These are phyloP conservation scores for Drosophila fuyamai DNA, from an alignment of 1,140 invertebrate species.

Conservation along the genomic window DNA sequence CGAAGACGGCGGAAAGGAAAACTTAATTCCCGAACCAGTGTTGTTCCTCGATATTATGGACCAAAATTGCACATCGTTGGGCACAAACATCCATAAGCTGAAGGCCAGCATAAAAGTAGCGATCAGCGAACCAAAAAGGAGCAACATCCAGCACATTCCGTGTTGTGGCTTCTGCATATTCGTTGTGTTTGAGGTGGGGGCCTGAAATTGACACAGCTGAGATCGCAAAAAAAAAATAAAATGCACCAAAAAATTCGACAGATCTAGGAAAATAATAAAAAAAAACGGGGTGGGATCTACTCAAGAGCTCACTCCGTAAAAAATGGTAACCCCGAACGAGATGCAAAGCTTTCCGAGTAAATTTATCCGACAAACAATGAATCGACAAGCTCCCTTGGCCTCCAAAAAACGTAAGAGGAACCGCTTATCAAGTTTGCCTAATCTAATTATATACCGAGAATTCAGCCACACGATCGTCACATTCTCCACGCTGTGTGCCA, in stretches of 20 bases:
- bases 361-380: slow-evolving; percentile 24
- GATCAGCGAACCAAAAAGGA: slow-evolving; percentile 49
- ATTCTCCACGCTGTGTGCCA: slow-evolving; percentile 9
- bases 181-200: neutral
- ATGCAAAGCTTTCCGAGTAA: slow-evolving; percentile 21
- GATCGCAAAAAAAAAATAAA: neutral
- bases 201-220: slow-evolving; percentile 10
- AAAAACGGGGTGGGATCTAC: slow-evolving; percentile 27
- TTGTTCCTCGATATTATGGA: slow-evolving; percentile 18
- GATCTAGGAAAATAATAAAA: neutral
- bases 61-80: slow-evolving; percentile 42
- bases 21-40: slow-evolving; percentile 12
- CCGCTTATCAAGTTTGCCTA: slow-evolving; percentile 58
- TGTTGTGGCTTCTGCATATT: slow-evolving; percentile 52
- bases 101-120: slow-evolving; percentile 42
- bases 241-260: slow-evolving; percentile 13
- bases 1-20: slow-evolving; percentile 44
- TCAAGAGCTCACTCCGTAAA: slow-evolving; percentile 13
- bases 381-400: slow-evolving; percentile 15
- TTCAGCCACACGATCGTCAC: slow-evolving; percentile 26
- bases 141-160: slow-evolving; percentile 48
- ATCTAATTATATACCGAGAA: slow-evolving; percentile 68
- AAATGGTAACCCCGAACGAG: slow-evolving; percentile 1
- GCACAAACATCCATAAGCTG: slow-evolving; percentile 62
- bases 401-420: slow-evolving; percentile 19